Evolutionary conservation across 1,140 invertebrate genomes (phyloP), one percentile per base, ranked within the genome.

Genomic region (Leucophenga varia): DNA sequence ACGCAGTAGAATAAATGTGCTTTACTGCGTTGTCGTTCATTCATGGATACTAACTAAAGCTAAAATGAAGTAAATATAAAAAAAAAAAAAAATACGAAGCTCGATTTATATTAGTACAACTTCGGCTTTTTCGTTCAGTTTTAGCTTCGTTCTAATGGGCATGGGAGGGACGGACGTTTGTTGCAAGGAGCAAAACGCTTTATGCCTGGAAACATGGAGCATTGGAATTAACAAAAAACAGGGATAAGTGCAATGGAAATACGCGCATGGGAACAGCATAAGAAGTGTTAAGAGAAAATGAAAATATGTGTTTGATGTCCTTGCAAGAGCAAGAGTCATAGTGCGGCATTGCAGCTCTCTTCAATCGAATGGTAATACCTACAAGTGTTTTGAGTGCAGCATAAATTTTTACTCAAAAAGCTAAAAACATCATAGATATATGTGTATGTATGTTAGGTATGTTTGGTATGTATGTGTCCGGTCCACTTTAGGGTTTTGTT

Each of bases 191-290:
- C n/a, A n/a, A n/a, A n/a, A n/a, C n/a, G n/a, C n/a, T n/a, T n/a
- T n/a, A n/a, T n/a, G n/a, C n/a, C n/a, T n/a, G n/a, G n/a, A n/a
- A n/a, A n/a, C n/a, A n/a, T n/a, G n/a, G n/a, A n/a, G n/a, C n/a
- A n/a, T n/a, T n/a, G n/a, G n/a, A n/a, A n/a, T n/a, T n/a, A n/a
- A n/a, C n/a, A n/a, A n/a, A 54, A 34, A 61, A 65, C 63, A 54
- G 63, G 63, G 43, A 65, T 68, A 67, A 52, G 46, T 58, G 64
- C 63, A 67, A 42, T 65, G 63, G 63, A 65, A 65, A n/a, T n/a
- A n/a, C n/a, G n/a, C n/a, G n/a, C n/a, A n/a, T n/a, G 49, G 42
- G 16, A 36, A 37, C 45, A 43, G 47, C 37, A 49, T 46, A 21
- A 28, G 50, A 43, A 12, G 16, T 25, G 16, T 17, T 7, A 28